A percentile compares a stretch with the other conserved stretches of the same genome.
Conservation (phyloP, 2,113 vertebrate species). For the Microcebus jonahi region DNA sequence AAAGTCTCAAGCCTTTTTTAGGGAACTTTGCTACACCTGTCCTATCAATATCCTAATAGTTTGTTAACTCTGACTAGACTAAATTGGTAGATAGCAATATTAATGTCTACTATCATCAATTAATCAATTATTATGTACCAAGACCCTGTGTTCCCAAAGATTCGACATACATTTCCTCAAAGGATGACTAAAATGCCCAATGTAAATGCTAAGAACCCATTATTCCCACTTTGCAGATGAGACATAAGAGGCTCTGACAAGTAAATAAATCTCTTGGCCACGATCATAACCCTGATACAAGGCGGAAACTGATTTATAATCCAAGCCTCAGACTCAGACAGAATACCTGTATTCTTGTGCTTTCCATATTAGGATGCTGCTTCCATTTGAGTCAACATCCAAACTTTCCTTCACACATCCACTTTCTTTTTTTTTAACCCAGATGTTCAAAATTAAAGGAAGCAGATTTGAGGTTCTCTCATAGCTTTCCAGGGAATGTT, state of each 20-base stretch:
- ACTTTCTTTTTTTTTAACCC: not conserved
- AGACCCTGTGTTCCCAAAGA: not conserved
- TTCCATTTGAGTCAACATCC: not conserved
- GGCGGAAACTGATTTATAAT: not conserved
- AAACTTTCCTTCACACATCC: not conserved
- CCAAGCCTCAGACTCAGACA: not conserved
- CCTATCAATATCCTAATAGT: not conserved
- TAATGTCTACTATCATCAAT: not conserved
- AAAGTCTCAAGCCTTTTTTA: not conserved
- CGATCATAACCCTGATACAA: not conserved
- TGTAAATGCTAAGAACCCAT: not conserved
- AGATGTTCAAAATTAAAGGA: not conserved
- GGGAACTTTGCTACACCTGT: not conserved
- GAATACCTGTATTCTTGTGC: not conserved
- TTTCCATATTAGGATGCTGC: not conserved
- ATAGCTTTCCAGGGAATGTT: not conserved
- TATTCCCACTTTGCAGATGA: not conserved
- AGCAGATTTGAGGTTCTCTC: not conserved
- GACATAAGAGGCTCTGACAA: not conserved
- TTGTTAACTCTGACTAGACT: not conserved
- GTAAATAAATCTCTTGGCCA: slow-evolving; percentile 2
- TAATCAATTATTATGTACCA: not conserved
- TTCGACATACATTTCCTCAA: not conserved
- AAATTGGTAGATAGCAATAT: not conserved
- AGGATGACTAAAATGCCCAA: not conserved